Conservation (phyloP, 2,797 vertebrate genomes). For the Ficedula albicollis region DNA sequence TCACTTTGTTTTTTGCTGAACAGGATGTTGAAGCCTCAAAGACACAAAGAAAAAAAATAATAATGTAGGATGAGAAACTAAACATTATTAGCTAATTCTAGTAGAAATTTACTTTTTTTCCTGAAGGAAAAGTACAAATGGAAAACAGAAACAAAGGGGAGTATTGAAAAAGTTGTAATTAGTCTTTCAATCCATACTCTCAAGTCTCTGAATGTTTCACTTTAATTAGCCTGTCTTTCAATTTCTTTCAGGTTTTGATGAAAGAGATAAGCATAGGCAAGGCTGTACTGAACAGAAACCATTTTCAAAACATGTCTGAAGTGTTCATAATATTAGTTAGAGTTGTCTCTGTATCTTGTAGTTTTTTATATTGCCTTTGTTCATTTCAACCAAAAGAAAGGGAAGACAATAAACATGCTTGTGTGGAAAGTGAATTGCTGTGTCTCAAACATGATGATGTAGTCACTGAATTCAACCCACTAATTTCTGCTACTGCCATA, state of each 20-base stretch:
- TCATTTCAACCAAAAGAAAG: neutral
- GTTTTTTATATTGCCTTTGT: neutral
- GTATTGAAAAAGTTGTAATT: conserved; percentile 37
- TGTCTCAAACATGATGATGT: neutral
- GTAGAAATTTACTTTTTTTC: neutral
- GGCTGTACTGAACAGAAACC: neutral
- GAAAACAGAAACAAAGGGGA: conserved; percentile 16
- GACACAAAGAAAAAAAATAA: neutral
- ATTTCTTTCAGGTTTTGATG: conserved; percentile 33
- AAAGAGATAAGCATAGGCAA: neutral
- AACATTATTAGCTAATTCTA: neutral
- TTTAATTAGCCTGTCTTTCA: conserved; percentile 49
- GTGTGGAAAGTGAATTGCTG: neutral
- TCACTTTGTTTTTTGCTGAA: neutral
- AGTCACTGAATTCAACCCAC: neutral
- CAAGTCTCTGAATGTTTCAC: neutral
- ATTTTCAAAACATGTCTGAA: conserved; percentile 10
- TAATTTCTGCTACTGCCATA: neutral
- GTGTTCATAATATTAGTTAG: neutral
- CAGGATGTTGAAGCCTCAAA: neutral
- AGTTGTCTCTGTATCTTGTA: neutral
- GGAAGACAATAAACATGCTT: neutral
- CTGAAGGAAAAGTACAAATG: neutral
- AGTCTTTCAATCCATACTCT: conserved; percentile 39
- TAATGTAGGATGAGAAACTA: neutral